Conservation (phyloP, 2,797 vertebrate genomes). For the Microctenopoma steveboyesi region DNA sequence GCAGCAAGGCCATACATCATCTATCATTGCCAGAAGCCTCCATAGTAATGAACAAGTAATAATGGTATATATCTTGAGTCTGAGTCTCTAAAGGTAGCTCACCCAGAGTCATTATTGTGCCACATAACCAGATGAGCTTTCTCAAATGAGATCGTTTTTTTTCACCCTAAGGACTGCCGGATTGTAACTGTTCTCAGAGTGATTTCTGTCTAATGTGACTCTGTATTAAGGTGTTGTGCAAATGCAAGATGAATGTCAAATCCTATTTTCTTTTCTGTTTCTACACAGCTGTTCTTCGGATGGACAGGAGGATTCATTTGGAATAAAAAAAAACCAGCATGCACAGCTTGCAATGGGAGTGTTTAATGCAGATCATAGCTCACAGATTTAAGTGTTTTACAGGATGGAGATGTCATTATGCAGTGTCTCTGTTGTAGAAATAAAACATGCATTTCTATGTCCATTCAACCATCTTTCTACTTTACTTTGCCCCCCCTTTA, state of each 20-base stretch:
- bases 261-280: slow-evolving; percentile 72
- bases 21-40: slow-evolving; percentile 66
- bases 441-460: slow-evolving; percentile 32
- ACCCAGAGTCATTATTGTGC: slow-evolving; percentile 72
- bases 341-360: slow-evolving; percentile 29
- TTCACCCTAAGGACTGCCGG: slow-evolving; percentile 69
- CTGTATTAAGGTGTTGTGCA: slow-evolving; percentile 70
- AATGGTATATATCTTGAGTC: slow-evolving; percentile 71
- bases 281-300: slow-evolving; percentile 66
- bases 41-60: slow-evolving; percentile 76
- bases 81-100: slow-evolving; percentile 73
- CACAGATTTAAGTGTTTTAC: slow-evolving; percentile 32
- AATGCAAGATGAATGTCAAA: slow-evolving; percentile 63
- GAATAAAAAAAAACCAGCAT: slow-evolving; percentile 1
- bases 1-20: slow-evolving; percentile 65
- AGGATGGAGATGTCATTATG: slow-evolving; percentile 51
- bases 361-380: slow-evolving; percentile 66
- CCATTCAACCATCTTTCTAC: slow-evolving; percentile 34
- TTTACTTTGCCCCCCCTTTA: slow-evolving; percentile 23
- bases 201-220: slow-evolving; percentile 73
- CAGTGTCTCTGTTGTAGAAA: slow-evolving; percentile 53
- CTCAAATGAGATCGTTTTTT: slow-evolving; percentile 75
- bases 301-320: slow-evolving; percentile 37
- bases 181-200: slow-evolving; percentile 62
- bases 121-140: slow-evolving; percentile 76